A percentile compares a stretch with the other conserved stretches of the same genome.
Conservation (phyloP, 1,140 invertebrate species). For the Cotesia chilonis region DNA sequence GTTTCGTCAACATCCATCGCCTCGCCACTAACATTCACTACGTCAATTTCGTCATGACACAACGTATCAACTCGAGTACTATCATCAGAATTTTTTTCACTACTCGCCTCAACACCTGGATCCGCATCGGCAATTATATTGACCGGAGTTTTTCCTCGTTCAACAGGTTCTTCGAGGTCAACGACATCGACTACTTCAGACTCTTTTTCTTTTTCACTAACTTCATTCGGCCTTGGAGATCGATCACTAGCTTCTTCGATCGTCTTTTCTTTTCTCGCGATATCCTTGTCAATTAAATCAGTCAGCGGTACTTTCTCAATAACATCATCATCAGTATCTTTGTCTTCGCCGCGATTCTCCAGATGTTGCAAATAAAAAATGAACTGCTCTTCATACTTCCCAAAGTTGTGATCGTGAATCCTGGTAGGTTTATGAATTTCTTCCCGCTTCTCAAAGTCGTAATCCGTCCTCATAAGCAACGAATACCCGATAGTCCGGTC, state of each 20-base stretch:
- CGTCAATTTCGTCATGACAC: too few species aligned
- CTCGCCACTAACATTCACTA: too few species aligned
- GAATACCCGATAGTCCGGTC: slow-evolving; percentile 57
- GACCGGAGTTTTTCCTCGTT: neutral
- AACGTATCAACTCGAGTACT: too few species aligned
- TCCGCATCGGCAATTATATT: neutral
- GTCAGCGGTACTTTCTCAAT: slow-evolving; percentile 51
- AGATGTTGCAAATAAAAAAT: slow-evolving; percentile 54
- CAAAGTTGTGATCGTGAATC: slow-evolving; percentile 43
- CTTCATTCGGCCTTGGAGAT: too few species aligned
- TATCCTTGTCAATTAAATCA: slow-evolving; percentile 49
- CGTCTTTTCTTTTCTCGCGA: neutral
- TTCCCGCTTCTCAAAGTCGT: slow-evolving; percentile 32
- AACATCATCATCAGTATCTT: slow-evolving; percentile 27
- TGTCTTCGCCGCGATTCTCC: slow-evolving; percentile 45
- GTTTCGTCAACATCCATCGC: too few species aligned
- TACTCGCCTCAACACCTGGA: neutral
- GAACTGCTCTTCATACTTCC: slow-evolving; percentile 57
- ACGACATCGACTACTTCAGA: neutral
- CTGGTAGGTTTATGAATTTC: slow-evolving; percentile 31
- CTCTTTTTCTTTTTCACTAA: too few species aligned
- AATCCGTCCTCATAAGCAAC: slow-evolving; percentile 43
- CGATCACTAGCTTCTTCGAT: neutral
- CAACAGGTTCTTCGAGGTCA: too few species aligned
- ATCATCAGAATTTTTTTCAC: neutral